phyloP scores from a whole-genome alignment of 1,140 invertebrate species.

The Trachelipus rathkii region DNA sequence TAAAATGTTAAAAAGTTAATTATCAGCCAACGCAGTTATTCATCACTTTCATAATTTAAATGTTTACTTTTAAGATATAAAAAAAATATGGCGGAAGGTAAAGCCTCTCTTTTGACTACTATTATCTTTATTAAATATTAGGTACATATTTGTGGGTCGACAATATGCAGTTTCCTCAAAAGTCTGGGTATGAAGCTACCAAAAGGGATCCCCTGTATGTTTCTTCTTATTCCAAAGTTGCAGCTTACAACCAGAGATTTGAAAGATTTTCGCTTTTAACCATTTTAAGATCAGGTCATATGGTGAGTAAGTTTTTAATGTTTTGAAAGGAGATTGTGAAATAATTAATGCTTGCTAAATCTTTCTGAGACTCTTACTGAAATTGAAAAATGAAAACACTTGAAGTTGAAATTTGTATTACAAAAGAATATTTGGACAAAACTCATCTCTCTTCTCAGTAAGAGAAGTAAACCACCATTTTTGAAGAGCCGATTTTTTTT shows the following conservation, averaged over 20 bases:
- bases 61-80: too few relatives aligned
- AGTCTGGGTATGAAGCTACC: constrained; percentile 55
- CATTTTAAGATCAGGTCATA: constrained; percentile 67
- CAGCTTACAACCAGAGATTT: constrained; percentile 63
- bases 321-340: not conserved
- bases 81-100: too few relatives aligned
- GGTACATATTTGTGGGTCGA: constrained; percentile 67
- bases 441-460: too few relatives aligned
- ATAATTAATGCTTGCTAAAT: too few relatives aligned
- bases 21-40: not conserved
- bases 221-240: constrained; percentile 53
- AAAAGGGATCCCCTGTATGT: constrained; percentile 57
- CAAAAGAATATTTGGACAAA: too few relatives aligned
- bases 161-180: constrained; percentile 60
- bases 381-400: too few relatives aligned
- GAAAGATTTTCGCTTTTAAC: constrained; percentile 69
- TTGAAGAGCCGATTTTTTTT: too few relatives aligned
- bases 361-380: too few relatives aligned
- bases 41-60: too few relatives aligned
- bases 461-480: too few relatives aligned
- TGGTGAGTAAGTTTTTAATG: constrained; percentile 54
- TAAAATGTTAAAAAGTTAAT: not conserved
- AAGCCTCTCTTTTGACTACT: too few relatives aligned
- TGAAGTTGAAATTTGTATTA: too few relatives aligned
- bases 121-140: constrained; percentile 50